phyloP scores from a whole-genome alignment of 2,888 invertebrate species.

The Cosmopolites sordidus region DNA sequence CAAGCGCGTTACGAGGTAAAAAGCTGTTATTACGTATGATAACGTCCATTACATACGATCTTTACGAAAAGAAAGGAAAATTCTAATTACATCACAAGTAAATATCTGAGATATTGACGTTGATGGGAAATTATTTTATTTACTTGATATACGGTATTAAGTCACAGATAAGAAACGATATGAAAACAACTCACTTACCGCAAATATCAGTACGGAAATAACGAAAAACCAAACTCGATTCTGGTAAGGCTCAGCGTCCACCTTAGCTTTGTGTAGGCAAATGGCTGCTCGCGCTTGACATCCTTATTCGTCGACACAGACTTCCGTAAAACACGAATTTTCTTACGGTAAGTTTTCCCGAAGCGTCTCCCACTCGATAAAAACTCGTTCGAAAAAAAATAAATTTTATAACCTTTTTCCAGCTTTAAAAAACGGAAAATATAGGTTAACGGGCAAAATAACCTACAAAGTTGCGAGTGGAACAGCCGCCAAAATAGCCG shows the following conservation, averaged over 20 bases:
- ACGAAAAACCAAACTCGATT: constrained; percentile 50
- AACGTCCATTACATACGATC: constrained; percentile 19
- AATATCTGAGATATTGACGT: constrained; percentile 19
- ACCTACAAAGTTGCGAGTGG: constrained; percentile 38
- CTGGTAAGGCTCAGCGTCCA: constrained; percentile 46
- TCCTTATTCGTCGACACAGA: constrained; percentile 19
- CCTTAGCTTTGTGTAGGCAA: constrained; percentile 40
- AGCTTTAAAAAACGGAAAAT: constrained; percentile 30
- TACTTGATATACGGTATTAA: constrained; percentile 6
- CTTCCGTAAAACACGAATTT: constrained; percentile 12
- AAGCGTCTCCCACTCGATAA: background rate
- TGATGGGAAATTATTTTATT: constrained; percentile 4
- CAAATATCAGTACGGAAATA: constrained; percentile 37
- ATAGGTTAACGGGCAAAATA: constrained; percentile 47
- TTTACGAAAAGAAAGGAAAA: constrained; percentile 37
- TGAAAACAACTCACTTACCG: constrained; percentile 38
- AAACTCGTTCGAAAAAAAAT: constrained; percentile 2
- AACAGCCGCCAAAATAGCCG: constrained; percentile 43
- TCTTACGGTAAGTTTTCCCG: constrained; percentile 17
- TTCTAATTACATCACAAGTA: constrained; percentile 42
- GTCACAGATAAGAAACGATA: constrained; percentile 8
- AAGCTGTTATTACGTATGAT: constrained; percentile 3
- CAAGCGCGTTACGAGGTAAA: background rate
- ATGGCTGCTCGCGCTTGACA: constrained; percentile 40
- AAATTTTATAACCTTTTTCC: constrained; percentile 16